These are phyloP conservation scores for Heteronetta atricapilla DNA, from an alignment of 2,113 vertebrate species.

Conservation along the genomic window DNA sequence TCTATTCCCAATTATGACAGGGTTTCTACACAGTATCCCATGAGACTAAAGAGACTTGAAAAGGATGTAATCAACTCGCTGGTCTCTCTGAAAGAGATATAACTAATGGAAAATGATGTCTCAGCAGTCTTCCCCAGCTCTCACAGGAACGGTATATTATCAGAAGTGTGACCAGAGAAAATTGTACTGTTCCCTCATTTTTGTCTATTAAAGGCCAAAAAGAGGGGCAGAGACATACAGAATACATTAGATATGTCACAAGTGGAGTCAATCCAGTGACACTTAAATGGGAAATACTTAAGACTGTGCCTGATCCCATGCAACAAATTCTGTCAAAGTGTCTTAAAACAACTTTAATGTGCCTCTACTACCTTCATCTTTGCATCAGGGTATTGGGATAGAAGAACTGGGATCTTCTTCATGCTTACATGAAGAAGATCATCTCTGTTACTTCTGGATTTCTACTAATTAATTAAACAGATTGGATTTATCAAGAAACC, in stretches of 20 bases:
- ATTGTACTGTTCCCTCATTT: background rate
- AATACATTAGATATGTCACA: background rate
- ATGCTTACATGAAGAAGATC: background rate
- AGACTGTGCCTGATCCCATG: background rate
- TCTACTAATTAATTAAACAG: background rate
- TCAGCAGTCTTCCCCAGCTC: background rate
- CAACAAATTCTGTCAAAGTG: fast-evolving
- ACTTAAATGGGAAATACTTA: background rate
- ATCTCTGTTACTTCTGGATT: background rate
- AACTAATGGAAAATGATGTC: background rate
- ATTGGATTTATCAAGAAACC: background rate
- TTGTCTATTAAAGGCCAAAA: background rate
- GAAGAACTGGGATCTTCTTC: background rate
- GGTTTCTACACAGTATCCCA: background rate
- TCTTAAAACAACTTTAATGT: background rate
- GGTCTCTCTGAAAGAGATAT: background rate
- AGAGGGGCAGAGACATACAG: background rate
- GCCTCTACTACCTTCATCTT: background rate
- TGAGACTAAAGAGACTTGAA: background rate
- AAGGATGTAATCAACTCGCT: background rate
- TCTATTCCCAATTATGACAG: background rate
- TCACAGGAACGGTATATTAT: background rate
- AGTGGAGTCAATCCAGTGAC: background rate
- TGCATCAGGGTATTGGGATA: background rate
- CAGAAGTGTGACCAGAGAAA: background rate